Conservation (phyloP, 1,140 invertebrate species). For the Berghia stephanieae region DNA sequence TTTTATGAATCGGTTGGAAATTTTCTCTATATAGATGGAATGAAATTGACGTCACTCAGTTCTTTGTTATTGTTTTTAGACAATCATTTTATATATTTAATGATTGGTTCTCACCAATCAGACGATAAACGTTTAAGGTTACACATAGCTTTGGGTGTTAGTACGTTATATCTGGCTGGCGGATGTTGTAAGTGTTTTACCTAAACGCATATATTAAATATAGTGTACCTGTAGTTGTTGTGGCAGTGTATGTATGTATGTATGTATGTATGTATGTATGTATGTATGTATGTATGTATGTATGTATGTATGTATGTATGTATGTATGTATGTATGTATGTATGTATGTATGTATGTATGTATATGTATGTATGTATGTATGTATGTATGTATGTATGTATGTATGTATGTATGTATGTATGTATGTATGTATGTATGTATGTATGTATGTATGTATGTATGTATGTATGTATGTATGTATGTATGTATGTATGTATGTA, state of each 20-base stretch:
- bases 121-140: too few species aligned
- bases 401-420: slow-evolving; percentile 19
- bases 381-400: slow-evolving; percentile 24
- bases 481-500: neutral
- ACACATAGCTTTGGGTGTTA: too few species aligned
- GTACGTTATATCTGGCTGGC: too few species aligned
- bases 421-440: slow-evolving; percentile 25
- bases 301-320: slow-evolving; percentile 27
- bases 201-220: too few species aligned
- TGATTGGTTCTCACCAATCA: too few species aligned
- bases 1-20: neutral
- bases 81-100: too few species aligned
- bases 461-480: slow-evolving; percentile 14
- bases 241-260: neutral
- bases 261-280: slow-evolving; percentile 1
- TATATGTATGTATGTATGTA: slow-evolving; percentile 22
- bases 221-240: too few species aligned
- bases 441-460: slow-evolving; percentile 25
- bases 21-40: too few species aligned
- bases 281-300: slow-evolving; percentile 23
- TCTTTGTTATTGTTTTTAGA: too few species aligned
- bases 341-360: slow-evolving; percentile 30
- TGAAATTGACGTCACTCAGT: too few species aligned
- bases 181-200: too few species aligned
- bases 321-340: slow-evolving; percentile 32